Evolutionary conservation across 2,888 invertebrate species (phyloP), one percentile per base, ranked within the genome.

Genomic region (Chirona hameri): DNA sequence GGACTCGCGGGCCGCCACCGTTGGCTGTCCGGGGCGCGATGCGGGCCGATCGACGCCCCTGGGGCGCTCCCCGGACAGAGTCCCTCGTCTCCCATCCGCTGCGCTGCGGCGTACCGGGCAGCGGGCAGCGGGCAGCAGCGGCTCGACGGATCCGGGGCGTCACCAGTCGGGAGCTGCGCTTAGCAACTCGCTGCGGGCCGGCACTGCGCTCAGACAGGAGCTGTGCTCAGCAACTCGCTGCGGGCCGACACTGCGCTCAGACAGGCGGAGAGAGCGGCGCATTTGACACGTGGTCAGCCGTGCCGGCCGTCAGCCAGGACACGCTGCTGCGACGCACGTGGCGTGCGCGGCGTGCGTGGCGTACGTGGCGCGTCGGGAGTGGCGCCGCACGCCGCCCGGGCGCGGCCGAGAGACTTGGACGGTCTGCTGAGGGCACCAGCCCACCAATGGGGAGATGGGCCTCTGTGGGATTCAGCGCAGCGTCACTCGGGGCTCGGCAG

Each of bases 391-490:
- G 65, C 65, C 31, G 31, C 18, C 31, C 76, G 12, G 24, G 10
- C 5, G 39, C 46, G 18, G 7, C 52, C 52, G 46, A 76, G 46
- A 76, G 76, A 15, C 76, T 18, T 76, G 31, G 21, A n/a, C 60
- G 9, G 27, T 27, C 65, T 65, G n/a, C 65, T 27, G 65, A 27
- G 65, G n/a, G 65, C 65, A 46, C 24, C 76, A 24, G 76, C 76
- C 39, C 39, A 46, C 76, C 76, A 76, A 9, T 46, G 39, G 46
- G 76, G 39, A 52, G 52, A 1, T 24, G 9, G 24, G 46, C 76
- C 76, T 76, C 76, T 76, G 76, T 76, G 76, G 76, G 76, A 76
- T 76, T 76, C 76, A 46, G 12, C 46, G 76, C 76, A 76, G 76
- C 46, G 46, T 76, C 39, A 76, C 76, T 76, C 12, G 72, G 7